phyloP scores from a whole-genome alignment of 2,797 vertebrate genomes.

The Nasua narica region DNA sequence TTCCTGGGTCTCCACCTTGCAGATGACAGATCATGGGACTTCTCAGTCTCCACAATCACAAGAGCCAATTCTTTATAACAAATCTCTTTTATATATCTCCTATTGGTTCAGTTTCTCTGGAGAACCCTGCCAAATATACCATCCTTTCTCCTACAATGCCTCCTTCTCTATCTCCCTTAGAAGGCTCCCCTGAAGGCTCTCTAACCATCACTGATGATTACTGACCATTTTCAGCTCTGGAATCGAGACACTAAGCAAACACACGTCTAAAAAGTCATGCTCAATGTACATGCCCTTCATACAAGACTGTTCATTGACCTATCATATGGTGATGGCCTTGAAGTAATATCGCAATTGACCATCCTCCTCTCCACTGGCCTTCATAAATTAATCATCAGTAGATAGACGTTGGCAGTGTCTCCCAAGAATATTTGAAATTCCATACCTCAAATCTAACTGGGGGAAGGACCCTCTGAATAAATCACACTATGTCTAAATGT shows the following conservation, averaged over 20 bases:
- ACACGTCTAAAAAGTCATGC: fast-evolving
- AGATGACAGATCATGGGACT: background rate
- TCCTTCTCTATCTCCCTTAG: background rate
- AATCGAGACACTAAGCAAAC: background rate
- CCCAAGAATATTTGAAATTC: background rate
- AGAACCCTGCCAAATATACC: background rate
- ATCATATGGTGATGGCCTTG: background rate
- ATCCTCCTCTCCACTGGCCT: background rate
- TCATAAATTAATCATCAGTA: background rate
- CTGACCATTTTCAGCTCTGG: background rate
- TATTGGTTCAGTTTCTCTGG: background rate
- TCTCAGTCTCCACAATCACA: background rate
- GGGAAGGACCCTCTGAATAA: background rate
- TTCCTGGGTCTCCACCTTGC: background rate
- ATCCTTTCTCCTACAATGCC: background rate
- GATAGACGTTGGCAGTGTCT: background rate
- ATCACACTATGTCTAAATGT: background rate
- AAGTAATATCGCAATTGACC: background rate
- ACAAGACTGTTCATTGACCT: background rate
- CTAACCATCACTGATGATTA: background rate
- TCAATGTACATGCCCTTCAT: background rate
- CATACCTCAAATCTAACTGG: too few relatives aligned
- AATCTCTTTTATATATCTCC: background rate
- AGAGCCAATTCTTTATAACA: background rate
- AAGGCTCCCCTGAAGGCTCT: background rate